Percentiles rank a stretch among this genome's conserved stretches.
Evolutionary conservation across 2,888 invertebrate genomes (phyloP).

Genomic region (Hololepta plana): DNA sequence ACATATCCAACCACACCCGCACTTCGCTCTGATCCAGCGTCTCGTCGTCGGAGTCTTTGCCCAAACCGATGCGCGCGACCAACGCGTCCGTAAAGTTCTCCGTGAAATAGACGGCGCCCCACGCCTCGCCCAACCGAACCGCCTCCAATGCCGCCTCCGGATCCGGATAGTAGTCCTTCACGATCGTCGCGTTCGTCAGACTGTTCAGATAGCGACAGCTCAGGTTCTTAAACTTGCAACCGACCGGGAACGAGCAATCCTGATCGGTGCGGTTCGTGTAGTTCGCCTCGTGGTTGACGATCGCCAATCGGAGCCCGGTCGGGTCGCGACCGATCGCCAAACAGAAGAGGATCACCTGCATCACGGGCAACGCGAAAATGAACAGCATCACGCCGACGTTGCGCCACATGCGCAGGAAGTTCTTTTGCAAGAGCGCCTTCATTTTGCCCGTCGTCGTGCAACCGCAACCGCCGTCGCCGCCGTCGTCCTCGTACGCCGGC

Average conservation of each 20-base stretch:
- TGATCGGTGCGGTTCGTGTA: slow-evolving; percentile 18
- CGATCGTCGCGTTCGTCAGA: slow-evolving; percentile 52
- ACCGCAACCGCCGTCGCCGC: slow-evolving; percentile 36
- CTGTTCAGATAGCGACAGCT: slow-evolving; percentile 67
- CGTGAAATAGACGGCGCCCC: slow-evolving; percentile 80
- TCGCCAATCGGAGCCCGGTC: slow-evolving; percentile 56
- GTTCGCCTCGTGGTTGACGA: slow-evolving; percentile 62
- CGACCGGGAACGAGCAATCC: slow-evolving; percentile 32
- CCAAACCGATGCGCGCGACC: slow-evolving; percentile 61
- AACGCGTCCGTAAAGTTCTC: slow-evolving; percentile 79
- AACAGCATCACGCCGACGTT: slow-evolving; percentile 88
- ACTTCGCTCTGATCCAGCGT: slow-evolving; percentile 76
- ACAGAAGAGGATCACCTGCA: slow-evolving; percentile 88
- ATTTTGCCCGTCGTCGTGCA: slow-evolving; percentile 57
- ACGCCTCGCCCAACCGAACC: slow-evolving; percentile 59
- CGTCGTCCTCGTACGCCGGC: slow-evolving; percentile 29
- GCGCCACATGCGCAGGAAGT: slow-evolving; percentile 80
- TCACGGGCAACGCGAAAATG: slow-evolving; percentile 79
- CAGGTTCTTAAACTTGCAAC: slow-evolving; percentile 51
- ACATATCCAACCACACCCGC: slow-evolving; percentile 82
- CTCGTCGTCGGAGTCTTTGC: slow-evolving; percentile 69
- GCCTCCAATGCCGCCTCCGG: slow-evolving; percentile 49
- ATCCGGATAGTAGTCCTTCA: slow-evolving; percentile 48
- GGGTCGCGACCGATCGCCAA: slow-evolving; percentile 82
- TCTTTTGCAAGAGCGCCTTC: slow-evolving; percentile 69